Evolutionary conservation across 1,140 invertebrate species (phyloP).

Genomic region (Tetraneura akinire): DNA sequence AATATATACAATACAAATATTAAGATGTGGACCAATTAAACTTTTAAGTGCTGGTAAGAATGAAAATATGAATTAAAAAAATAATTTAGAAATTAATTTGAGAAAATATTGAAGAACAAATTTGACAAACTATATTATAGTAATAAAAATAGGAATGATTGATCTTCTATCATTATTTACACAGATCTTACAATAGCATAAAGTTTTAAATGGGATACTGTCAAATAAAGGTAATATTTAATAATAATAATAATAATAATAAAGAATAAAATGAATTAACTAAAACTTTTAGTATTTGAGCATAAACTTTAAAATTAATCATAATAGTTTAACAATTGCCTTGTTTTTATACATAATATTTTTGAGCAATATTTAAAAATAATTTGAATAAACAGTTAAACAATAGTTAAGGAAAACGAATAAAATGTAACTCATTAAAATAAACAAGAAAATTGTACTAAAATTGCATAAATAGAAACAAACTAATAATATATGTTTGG

Average conservation of each 20-base stretch:
- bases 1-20: conserved; percentile 26
- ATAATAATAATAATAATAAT: no score
- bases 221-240: conserved; percentile 1
- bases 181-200: conserved; percentile 24
- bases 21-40: background rate
- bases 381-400: conserved; percentile 16
- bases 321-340: conserved; percentile 11
- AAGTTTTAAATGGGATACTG: background rate
- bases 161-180: conserved; percentile 7
- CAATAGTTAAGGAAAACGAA: conserved; percentile 20
- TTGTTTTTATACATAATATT: conserved; percentile 32
- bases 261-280: conserved; percentile 30
- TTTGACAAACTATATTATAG: conserved; percentile 18
- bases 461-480: conserved; percentile 18
- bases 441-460: conserved; percentile 39
- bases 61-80: conserved; percentile 31
- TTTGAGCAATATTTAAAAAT: conserved; percentile 35
- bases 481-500: background rate
- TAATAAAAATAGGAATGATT: conserved; percentile 32
- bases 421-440: conserved; percentile 19
- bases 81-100: background rate
- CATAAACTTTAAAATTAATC: conserved; percentile 25
- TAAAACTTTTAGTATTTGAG: conserved; percentile 38
- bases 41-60: background rate
- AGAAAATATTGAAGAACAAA: background rate